Base-by-base conservation (phyloP, 2,113 vertebrate genomes). In the Arothron firmamentum region DNA sequence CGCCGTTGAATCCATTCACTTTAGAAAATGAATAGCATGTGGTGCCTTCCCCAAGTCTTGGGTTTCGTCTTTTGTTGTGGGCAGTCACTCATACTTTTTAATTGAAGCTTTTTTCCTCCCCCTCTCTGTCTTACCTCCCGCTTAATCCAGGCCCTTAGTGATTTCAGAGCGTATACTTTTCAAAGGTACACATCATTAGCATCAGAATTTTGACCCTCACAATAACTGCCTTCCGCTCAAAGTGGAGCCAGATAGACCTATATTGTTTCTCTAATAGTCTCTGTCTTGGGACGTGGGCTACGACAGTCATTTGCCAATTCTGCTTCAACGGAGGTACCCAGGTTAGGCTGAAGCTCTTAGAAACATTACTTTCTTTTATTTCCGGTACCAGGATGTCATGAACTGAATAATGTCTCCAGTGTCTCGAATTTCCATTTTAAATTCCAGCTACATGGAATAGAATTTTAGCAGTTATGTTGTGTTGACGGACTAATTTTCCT, bases 41-140 rank as follows among this genome's bases (percentile, higher is more conserved):
- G 87, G 65, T 72, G 78, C 71, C 78, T 62, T 87, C 77, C 62
- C 67, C 62, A 28, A 59, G 76, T 74, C 78, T 87, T 78, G 55
- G 72, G 80, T 87, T 88, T 89, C 78, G 2, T 67, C 77, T 82
- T 88, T 87, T 85, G 76, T 86, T 89, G 83, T 81, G 80, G 48
- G 19, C 67, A 80, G 75, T 80, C 74, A 77, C 67, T 72, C 79
- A 70, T 76, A 66, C 68, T 75, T 85, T 85, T 85, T 85, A 85
- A 87, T 88, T 87, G 67, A 85, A 83, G 74, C 48, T 64, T 76
- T 72, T 72, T 58, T 62, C 14, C 45, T n/a, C 45, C 45, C 45
- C 45, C 45, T 17, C 45, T 74, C 57, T 21, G 59, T 70, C 49
- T 66, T 64, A 60, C 43, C 65, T 62, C 56, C 49, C 3, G 41